Conservation (phyloP, 2,888 invertebrate species). For the Syrphus vitripennis region DNA sequence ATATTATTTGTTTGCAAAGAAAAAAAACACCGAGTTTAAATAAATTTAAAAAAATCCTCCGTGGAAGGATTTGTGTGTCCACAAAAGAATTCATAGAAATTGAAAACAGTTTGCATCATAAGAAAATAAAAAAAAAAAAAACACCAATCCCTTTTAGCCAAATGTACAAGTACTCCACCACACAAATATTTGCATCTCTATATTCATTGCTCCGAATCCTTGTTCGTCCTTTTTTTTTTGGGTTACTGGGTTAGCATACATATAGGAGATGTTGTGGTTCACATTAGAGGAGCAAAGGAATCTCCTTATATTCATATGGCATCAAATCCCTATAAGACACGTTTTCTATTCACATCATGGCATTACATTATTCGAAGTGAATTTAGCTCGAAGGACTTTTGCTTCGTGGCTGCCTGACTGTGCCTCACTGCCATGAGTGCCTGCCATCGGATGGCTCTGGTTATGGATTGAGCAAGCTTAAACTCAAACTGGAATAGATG, state of each 20-base stretch:
- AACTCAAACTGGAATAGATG: neutral
- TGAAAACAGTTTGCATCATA: constrained; percentile 17
- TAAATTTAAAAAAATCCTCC: neutral
- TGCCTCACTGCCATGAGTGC: neutral
- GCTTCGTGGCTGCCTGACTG: neutral
- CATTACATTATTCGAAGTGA: neutral
- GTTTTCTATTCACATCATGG: neutral
- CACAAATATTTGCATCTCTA: constrained; percentile 18
- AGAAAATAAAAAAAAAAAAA: no score
- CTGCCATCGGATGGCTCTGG: neutral
- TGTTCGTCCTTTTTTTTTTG: constrained; percentile 47
- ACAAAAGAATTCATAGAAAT: constrained; percentile 41
- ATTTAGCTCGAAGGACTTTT: neutral
- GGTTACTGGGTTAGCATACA: constrained; percentile 50
- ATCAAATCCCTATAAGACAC: neutral
- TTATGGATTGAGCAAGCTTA: neutral
- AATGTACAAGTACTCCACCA: neutral
- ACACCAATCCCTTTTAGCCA: constrained; percentile 10
- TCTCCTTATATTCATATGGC: neutral
- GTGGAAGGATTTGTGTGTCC: neutral
- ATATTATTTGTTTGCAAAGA: neutral
- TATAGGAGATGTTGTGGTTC: constrained; percentile 45
- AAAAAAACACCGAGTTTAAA: neutral
- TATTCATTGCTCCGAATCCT: constrained; percentile 33
- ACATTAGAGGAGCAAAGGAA: constrained; percentile 22